Conservation (phyloP, 1,140 invertebrate species). For the Mesaphorura yosii region DNA sequence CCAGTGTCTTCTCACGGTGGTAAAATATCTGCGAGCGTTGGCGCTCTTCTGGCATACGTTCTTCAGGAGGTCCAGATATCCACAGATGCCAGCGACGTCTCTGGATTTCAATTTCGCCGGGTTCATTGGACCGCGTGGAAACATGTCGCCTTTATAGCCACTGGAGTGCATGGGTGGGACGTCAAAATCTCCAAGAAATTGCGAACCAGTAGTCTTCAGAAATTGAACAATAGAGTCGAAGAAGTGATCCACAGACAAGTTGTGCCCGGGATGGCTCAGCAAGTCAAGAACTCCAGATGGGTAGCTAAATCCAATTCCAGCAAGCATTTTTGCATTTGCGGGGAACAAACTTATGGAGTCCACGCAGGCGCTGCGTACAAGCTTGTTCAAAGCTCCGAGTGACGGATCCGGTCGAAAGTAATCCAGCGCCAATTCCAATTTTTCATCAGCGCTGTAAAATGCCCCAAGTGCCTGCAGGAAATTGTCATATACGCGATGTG, state of each 20-base stretch:
- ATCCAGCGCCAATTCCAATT: constrained; percentile 11
- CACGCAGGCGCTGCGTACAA: constrained; percentile 71
- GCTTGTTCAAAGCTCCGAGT: constrained; percentile 63
- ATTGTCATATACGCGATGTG: constrained; percentile 25
- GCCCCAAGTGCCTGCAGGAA: constrained; percentile 22
- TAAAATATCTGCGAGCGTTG: constrained; percentile 16
- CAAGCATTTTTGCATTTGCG: constrained; percentile 75
- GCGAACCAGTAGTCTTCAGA: constrained; percentile 37
- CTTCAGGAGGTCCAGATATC: constrained; percentile 21
- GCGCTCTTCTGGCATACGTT: constrained; percentile 2
- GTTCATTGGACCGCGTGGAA: constrained; percentile 9
- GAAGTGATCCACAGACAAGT: constrained; percentile 76
- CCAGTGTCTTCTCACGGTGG: constrained; percentile 16
- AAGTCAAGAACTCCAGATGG: constrained; percentile 67
- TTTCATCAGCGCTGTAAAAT: constrained; percentile 17
- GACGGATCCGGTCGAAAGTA: constrained; percentile 14
- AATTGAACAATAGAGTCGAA: constrained; percentile 71
- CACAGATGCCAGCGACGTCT: constrained; percentile 18
- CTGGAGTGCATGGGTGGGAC: neutral
- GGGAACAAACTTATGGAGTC: constrained; percentile 73
- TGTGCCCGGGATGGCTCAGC: constrained; percentile 57
- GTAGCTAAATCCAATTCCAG: constrained; percentile 63
- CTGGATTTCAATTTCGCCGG: constrained; percentile 15
- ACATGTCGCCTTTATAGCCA: constrained; percentile 5
- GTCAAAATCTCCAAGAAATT: constrained; percentile 35